Conservation (phyloP, 2,797 vertebrate species). For the Danio choprae region DNA sequence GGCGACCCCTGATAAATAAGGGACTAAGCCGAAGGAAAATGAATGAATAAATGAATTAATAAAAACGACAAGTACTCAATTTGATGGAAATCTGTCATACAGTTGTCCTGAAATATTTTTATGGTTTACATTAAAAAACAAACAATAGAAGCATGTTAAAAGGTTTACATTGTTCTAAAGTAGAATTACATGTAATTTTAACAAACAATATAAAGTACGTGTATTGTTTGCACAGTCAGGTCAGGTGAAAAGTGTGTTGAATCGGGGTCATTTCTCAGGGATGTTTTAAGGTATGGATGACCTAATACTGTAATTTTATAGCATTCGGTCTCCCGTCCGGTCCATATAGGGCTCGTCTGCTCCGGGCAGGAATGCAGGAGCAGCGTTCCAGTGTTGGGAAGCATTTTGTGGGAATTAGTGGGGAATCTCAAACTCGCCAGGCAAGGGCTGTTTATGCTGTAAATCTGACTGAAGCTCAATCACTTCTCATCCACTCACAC, state of each 20-base stretch:
- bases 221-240: not conserved
- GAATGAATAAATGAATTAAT: no score
- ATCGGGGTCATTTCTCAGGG: slow-evolving; percentile 32
- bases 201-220: not conserved
- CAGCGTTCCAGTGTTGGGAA: slow-evolving; percentile 72
- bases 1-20: no score
- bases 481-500: slow-evolving; percentile 30
- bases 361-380: slow-evolving; percentile 76
- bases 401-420: slow-evolving; percentile 74
- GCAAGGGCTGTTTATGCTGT: slow-evolving; percentile 69
- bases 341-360: slow-evolving; percentile 83
- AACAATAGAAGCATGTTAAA: no score
- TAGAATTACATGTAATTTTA: no score
- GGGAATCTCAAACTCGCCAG: slow-evolving; percentile 76
- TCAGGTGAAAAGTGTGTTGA: not conserved
- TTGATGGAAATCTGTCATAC: no score
- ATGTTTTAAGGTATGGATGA: slow-evolving; percentile 38
- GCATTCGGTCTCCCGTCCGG: slow-evolving; percentile 70
- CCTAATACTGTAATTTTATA: slow-evolving; percentile 1
- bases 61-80: no score
- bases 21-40: no score
- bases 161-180: no score
- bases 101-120: no score
- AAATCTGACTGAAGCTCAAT: slow-evolving; percentile 67
- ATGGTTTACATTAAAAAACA: no score